Base-by-base conservation (phyloP, 2,797 vertebrate species). In the Tolypeutes matacus region DNA sequence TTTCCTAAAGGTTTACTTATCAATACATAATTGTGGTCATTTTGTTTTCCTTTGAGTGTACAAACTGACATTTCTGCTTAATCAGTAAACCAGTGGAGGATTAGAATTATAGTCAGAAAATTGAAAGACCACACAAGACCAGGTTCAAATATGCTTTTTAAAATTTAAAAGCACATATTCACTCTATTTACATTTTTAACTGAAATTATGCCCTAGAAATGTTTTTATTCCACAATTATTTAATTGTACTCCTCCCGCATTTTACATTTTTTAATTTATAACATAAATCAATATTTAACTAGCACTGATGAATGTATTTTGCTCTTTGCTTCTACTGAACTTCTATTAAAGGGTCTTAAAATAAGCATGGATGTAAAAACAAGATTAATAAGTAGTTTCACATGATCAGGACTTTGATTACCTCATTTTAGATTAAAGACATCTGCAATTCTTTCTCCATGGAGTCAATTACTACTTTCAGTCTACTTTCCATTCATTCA, bases 71-170 rank as follows among this genome's bases (percentile, higher is more conserved):
- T 75, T 5, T 60, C 62, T 89, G 56, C n/a, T 84, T 78, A 90
- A 75, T 60, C 25, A 84, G 60, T 34, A 85, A 31, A 82, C 7
- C 65, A 78, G 2, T 73, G 64, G 31, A 86, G 20, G 25, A 70
- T 87, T 90, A 84, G 93, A 56, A 27, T 76, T 86, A 69, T 5
- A 90, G 46, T 83, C 72, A 91, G 53, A 56, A 77, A 36, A 83
- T 6, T 64, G 17, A 91, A 96, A 77, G 21, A 39, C 0, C 12
- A 82, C 13, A 76, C 9, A 29, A n/a, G 29, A 49, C 10, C 46
- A 73, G n/a, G 60, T 72, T 77, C 76, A 96, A 80, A 36, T 80
- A 14, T 39, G 5, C 31, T 85, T 93, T 87, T 36, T 14, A 10
- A 60, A 51, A 7, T 67, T 72, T 89, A 69, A 29, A 89, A 81